Evolutionary conservation across 2,113 vertebrate species (phyloP), one percentile per base, ranked within the genome.

Genomic region (Anarrhichthys ocellatus): DNA sequence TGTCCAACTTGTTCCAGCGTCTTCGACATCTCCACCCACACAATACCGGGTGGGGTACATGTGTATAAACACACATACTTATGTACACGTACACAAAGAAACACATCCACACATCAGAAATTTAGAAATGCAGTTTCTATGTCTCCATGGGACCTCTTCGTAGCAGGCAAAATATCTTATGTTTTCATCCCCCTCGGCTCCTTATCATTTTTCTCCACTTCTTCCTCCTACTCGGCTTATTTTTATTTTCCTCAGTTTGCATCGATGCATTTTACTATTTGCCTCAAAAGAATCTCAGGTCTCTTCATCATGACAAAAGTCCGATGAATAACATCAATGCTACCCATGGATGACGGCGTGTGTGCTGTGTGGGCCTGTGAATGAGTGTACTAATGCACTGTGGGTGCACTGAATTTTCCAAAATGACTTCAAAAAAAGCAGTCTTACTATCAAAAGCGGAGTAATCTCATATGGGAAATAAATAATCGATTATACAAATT

Each of bases 21-120:
- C 52, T 24, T 78, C 52, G 52, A 64, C 66, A 75, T 80, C 79
- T 78, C 75, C 81, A 74, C 86, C 83, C 83, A 87, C 89, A 83
- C 80, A 74, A 42, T 71, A 59, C 10, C 9, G 20, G 14, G 62
- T 72, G 75, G 69, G 65, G 65, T 38, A 66, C 65, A 61, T 75
- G 72, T 80, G 34, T 71, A 24, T 7, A 1, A 68, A 70, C 76
- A 69, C 62, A 65, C 63, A 82, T 36, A 24, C 61, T 38, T 15
- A n/a, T 50, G 20, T 4, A 42, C 72, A 52, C 14, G 46, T 7
- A 58, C 63, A 73, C 68, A 75, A 71, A 85, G 24, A 61, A 48
- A 76, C 52, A 66, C 65, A 81, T 40, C 4, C 22, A 0, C 48
- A 64, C n/a, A 48, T 56, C 56, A 62, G 66, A 74, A 27, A 66